These are phyloP conservation scores for Acestrorhynchus altus DNA, from an alignment of 2,797 vertebrate genomes.

Conservation along the genomic window DNA sequence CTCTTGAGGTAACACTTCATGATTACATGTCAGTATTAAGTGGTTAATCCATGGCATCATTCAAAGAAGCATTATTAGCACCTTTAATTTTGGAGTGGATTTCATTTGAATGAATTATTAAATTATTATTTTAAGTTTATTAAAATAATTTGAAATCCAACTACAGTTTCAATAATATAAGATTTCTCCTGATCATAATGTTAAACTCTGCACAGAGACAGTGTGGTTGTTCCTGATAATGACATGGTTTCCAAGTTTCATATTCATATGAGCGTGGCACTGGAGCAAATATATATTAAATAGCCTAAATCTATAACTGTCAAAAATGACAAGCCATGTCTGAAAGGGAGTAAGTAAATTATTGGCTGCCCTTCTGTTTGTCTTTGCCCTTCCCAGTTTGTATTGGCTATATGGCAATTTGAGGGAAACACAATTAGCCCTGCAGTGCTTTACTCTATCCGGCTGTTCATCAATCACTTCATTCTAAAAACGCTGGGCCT, in stretches of 20 bases:
- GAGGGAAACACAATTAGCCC: slow-evolving; percentile 74
- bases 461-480: slow-evolving; percentile 77
- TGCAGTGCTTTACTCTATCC: slow-evolving; percentile 61
- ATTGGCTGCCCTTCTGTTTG: slow-evolving; percentile 70
- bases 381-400: slow-evolving; percentile 74
- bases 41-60: too few species aligned
- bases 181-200: too few species aligned
- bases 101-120: too few species aligned
- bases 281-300: slow-evolving; percentile 50
- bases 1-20: neutral
- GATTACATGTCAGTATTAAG: too few species aligned
- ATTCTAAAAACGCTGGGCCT: slow-evolving; percentile 61
- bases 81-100: too few species aligned
- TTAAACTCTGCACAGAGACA: neutral
- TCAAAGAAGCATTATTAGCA: too few species aligned
- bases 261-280: slow-evolving; percentile 35
- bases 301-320: slow-evolving; percentile 57
- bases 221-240: neutral
- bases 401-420: slow-evolving; percentile 70
- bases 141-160: too few species aligned
- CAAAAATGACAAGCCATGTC: slow-evolving; percentile 52
- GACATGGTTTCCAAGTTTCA: slow-evolving; percentile 13
- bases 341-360: slow-evolving; percentile 63
- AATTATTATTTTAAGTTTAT: too few species aligned
- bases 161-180: too few species aligned